A percentile compares a stretch with the other conserved stretches of the same genome.
phyloP scores from a whole-genome alignment of 2,113 vertebrate species.

The Apistogramma diplotaenia region DNA sequence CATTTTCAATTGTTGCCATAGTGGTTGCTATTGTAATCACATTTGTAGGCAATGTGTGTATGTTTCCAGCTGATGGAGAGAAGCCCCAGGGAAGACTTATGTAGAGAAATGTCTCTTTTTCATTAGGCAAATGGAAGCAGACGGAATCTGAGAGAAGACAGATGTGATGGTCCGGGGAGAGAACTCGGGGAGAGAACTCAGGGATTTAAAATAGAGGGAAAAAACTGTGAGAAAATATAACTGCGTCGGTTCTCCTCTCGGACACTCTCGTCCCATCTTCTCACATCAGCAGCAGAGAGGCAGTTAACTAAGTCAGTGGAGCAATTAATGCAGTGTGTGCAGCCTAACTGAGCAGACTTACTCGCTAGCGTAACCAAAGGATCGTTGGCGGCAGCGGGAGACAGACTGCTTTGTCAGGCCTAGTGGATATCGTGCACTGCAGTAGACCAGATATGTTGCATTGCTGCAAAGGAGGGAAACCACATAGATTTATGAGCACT shows the following conservation, averaged over 20 bases:
- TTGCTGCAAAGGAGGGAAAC: neutral
- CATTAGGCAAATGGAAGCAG: constrained; percentile 66
- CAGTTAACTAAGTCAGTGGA: constrained; percentile 70
- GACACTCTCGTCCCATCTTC: neutral
- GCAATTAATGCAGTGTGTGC: constrained; percentile 67
- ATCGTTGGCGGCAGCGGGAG: constrained; percentile 12
- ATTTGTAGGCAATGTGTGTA: constrained; percentile 41
- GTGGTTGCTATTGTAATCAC: constrained; percentile 40
- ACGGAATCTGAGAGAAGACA: constrained; percentile 32
- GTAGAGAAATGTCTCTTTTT: constrained; percentile 59
- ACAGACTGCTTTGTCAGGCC: constrained; percentile 25
- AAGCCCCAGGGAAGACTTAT: constrained; percentile 50
- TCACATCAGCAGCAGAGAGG: constrained; percentile 36
- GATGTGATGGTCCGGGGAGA: constrained; percentile 37
- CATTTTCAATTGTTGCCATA: constrained; percentile 33
- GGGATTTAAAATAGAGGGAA: neutral
- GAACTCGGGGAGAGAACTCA: neutral
- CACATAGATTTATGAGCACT: neutral
- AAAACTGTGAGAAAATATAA: constrained; percentile 12
- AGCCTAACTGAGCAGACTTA: constrained; percentile 41
- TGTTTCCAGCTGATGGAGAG: constrained; percentile 26
- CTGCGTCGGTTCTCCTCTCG: neutral
- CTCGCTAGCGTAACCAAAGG: constrained; percentile 6
- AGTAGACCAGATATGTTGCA: neutral
- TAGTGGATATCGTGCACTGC: constrained; percentile 30